phyloP scores from a whole-genome alignment of 1,140 invertebrate species.

The Calycopis cecrops region DNA sequence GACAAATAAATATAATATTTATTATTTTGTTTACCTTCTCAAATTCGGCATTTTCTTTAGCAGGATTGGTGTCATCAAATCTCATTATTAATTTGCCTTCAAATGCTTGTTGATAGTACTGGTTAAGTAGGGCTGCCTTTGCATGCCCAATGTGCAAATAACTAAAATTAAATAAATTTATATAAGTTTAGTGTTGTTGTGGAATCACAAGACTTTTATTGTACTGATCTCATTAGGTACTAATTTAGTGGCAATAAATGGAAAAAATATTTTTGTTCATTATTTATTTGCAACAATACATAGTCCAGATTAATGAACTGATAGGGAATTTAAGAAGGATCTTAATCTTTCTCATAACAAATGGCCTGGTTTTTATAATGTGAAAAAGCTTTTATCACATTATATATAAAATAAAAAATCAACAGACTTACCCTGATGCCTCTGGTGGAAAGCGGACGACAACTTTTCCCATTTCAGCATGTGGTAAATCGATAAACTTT shows the following conservation, averaged over 20 bases:
- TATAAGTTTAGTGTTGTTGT: neutral
- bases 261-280: too few species aligned
- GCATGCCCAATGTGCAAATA: slow-evolving; percentile 99
- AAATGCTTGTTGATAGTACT: slow-evolving; percentile 96
- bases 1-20: too few species aligned
- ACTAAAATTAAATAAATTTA: slow-evolving; percentile 58
- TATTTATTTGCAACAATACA: too few species aligned
- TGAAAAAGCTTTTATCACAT: too few species aligned
- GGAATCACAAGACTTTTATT: too few species aligned
- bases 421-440: slow-evolving; percentile 92
- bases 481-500: slow-evolving; percentile 97
- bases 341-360: too few species aligned
- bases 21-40: slow-evolving; percentile 80
- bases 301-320: too few species aligned
- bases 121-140: slow-evolving; percentile 98
- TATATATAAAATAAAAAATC: too few species aligned
- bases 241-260: too few species aligned
- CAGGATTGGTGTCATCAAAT: slow-evolving; percentile 99
- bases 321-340: too few species aligned
- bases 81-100: slow-evolving; percentile 97
- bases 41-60: slow-evolving; percentile 99
- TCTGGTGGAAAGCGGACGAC: slow-evolving; percentile 98
- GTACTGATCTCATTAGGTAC: too few species aligned
- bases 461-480: slow-evolving; percentile 97
- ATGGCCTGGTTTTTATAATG: too few species aligned